Evolutionary conservation across 2,888 invertebrate genomes (phyloP), one percentile per base, ranked within the genome.

Genomic region (Tanypteryx hageni): DNA sequence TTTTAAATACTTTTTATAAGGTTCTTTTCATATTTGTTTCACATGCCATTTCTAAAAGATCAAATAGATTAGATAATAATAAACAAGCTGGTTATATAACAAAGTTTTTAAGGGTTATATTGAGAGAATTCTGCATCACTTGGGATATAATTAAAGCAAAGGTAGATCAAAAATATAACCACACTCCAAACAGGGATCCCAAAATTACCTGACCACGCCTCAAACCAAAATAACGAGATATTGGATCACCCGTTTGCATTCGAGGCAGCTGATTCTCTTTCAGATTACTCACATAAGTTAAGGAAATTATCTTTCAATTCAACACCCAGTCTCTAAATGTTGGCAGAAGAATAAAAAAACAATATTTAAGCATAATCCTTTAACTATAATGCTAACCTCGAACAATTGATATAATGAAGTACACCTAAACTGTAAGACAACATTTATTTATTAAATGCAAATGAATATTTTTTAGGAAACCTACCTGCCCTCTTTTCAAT

Each of bases 401-500:
- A 83, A 16, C 8, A 16, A 0, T 18, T 5, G n/a, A 83, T 16
- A 11, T 56, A 83, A 11, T 16, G 83, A 83, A n/a, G 0, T 44
- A 18, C n/a, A 18, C 44, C 18, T 27, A 44, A 61, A 68, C 22
- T 64, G 27, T 56, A 44, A 44, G 10, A 44, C 5, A 0, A 64
- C 16, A 64, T 18, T 18, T 13, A 64, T 16, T 83, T 57, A 5
- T 76, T 27, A 4, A 27, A 27, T 44, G 44, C 5, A 5, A 22
- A 76, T 27, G 22, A 76, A 5, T 10, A 22, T 22, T 3, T 13
- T 68, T 68, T 68, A 14, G 10, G 27, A 27, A 27, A 94, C 95
- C 94, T 94, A 98, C 98, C 96, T 99, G 99, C 94, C 99, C 99
- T 95, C 99, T 96, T 95, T 99, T 99, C 14, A 99, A 96, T 93